Base-by-base conservation (phyloP, 2,113 vertebrate genomes). In the Saguinus imperator region DNA sequence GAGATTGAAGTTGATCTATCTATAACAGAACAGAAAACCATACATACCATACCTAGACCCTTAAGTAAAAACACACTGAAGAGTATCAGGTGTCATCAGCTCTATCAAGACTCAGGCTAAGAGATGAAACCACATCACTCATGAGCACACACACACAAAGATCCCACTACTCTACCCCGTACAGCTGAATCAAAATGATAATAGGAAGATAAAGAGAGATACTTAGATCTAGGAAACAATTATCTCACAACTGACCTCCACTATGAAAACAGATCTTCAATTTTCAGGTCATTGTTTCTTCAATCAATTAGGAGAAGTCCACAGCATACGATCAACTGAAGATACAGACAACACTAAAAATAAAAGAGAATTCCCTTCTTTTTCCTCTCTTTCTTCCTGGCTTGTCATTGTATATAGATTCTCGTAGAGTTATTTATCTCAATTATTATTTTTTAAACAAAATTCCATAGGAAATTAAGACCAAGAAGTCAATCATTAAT, bases 11-110 rank as follows among this genome's bases (percentile, higher is more conserved):
- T 17, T 91, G 64, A 95, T 82, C 37, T 84, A 70, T 8, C 37
- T 86, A 70, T 6, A 95, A 80, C 25, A 96, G 91, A 96, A 89
- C 37, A 90, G 29, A 96, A 96, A 84, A 64, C 1, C 32, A 96
- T 20, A 80, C 70, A 77, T 50, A 66, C 95, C 70, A 77, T 50
- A 66, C 95, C 5, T 68, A 55, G 40, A 76, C 35, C 83, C 82
- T 96, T 68, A 97, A 96, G 66, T 43, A 17, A 89, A 94, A 89
- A 88, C 14, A 57, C 93, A 37, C 6, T 89, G n/a, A 83, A 75
- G 52, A 37, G 66, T 5, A 96, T 57, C 37, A 89, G 23, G 43
- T 79, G 83, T 10, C 66, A 61, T 35, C 95, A 95, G 87, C 87
- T 79, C 76, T 91, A 89, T 13, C 79, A 52, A 97, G 79, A 96